These are phyloP conservation scores for Gallirallus australis DNA, from an alignment of 2,797 vertebrate genomes.

Conservation along the genomic window DNA sequence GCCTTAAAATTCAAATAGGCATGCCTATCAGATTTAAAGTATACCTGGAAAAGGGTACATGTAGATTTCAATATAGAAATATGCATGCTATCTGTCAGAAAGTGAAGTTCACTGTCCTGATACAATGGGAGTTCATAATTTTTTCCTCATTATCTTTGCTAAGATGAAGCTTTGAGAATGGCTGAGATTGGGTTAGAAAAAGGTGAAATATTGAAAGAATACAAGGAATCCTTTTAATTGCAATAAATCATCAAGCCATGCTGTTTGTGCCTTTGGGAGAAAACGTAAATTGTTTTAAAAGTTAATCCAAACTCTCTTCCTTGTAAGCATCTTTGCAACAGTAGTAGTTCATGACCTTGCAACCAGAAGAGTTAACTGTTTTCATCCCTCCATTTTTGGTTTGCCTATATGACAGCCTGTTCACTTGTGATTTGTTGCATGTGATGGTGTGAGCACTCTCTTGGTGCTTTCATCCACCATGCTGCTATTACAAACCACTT, in stretches of 20 bases:
- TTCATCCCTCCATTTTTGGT: background rate
- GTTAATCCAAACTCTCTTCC: background rate
- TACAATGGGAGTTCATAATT: accelerated
- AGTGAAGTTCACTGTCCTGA: background rate
- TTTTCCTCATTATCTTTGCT: background rate
- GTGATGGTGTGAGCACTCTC: background rate
- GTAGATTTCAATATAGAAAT: background rate
- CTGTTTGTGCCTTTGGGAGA: background rate
- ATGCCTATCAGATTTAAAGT: background rate
- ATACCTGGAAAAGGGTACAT: background rate
- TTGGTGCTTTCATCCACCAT: background rate
- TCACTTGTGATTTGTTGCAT: background rate
- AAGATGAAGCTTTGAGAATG: background rate
- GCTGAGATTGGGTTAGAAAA: background rate
- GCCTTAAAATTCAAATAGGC: background rate
- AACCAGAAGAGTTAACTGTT: background rate
- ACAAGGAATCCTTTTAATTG: background rate
- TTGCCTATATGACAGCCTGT: background rate
- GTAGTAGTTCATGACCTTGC: background rate
- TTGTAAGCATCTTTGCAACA: background rate
- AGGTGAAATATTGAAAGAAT: background rate
- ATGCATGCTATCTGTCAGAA: background rate
- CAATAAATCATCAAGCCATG: background rate
- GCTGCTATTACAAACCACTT: background rate
- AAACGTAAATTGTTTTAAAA: background rate